These are phyloP conservation scores for Pseudachorutes palmiensis DNA, from an alignment of 1,140 invertebrate species.

Conservation along the genomic window DNA sequence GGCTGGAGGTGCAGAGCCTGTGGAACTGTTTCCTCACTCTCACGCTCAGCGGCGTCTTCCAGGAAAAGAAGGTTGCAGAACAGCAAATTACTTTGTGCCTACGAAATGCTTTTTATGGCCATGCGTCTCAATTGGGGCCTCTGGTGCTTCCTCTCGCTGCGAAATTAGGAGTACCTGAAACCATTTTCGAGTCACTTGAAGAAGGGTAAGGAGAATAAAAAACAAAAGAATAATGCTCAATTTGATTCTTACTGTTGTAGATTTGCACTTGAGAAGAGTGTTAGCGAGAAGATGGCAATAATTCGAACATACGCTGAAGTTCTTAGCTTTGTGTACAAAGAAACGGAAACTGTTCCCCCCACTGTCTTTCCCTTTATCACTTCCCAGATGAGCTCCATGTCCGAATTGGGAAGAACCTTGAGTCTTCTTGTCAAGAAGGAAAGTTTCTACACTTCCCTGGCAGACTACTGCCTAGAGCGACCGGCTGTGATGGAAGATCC, in stretches of 20 bases:
- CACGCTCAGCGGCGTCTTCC: constrained; percentile 13
- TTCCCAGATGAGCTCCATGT: not conserved
- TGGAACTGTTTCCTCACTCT: constrained; percentile 25
- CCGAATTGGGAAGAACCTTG: not conserved
- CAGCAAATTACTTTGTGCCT: constrained; percentile 12
- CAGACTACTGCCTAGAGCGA: not conserved
- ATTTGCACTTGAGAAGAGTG: constrained; percentile 10
- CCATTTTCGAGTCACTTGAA: not conserved
- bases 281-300: constrained; percentile 17
- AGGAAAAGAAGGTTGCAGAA: constrained; percentile 14
- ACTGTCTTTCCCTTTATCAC: constrained; percentile 5
- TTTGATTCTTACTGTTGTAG: constrained; percentile 4
- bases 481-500: not conserved
- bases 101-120: constrained; percentile 22
- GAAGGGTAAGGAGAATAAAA: constrained; percentile 5
- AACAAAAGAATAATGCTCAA: not conserved
- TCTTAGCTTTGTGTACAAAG: constrained; percentile 16
- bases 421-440: constrained; percentile 15
- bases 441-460: constrained; percentile 4
- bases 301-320: constrained; percentile 22
- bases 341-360: not conserved
- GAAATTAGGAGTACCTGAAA: constrained; percentile 3
- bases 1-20: constrained; percentile 13
- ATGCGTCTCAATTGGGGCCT: constrained; percentile 19
- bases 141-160: constrained; percentile 16